A percentile compares a stretch with the other conserved stretches of the same genome.
These are phyloP conservation scores for Lasioglossum morio DNA, from an alignment of 2,888 invertebrate genomes.

Conservation along the genomic window DNA sequence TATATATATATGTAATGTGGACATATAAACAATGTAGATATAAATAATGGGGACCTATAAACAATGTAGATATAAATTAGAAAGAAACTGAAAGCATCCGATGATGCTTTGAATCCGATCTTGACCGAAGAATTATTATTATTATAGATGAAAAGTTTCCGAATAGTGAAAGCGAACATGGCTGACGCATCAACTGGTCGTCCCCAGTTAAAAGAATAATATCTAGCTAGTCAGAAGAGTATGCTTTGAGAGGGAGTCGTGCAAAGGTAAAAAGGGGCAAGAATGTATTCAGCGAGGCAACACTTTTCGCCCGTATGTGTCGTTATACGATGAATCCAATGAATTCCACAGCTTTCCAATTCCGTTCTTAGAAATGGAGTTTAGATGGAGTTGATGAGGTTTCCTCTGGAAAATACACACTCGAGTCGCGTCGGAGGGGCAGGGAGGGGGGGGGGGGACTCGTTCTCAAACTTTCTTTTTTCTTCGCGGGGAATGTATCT, in stretches of 20 bases:
- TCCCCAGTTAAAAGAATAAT: neutral
- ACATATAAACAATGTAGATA: too few species aligned
- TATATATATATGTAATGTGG: too few species aligned
- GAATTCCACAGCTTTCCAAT: slow-evolving; percentile 73
- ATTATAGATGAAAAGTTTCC: neutral
- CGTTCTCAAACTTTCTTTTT: slow-evolving; percentile 75
- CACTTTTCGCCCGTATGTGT: slow-evolving; percentile 49
- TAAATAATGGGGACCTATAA: too few species aligned
- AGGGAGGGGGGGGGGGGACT: neutral
- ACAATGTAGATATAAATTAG: too few species aligned
- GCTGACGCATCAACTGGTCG: neutral
- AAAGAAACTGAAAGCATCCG: too few species aligned
- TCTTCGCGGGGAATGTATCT: slow-evolving; percentile 78
- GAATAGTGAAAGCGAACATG: neutral
- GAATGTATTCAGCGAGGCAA: slow-evolving; percentile 44
- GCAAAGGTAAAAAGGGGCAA: slow-evolving; percentile 8
- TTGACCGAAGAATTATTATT: too few species aligned
- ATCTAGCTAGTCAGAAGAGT: neutral
- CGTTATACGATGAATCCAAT: slow-evolving; percentile 61
- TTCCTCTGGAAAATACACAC: slow-evolving; percentile 75
- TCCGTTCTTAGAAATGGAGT: slow-evolving; percentile 75
- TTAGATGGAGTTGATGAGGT: slow-evolving; percentile 75
- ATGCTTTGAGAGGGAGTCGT: neutral
- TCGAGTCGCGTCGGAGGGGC: slow-evolving; percentile 53
- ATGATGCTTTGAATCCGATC: too few species aligned